Evolutionary conservation across 2,888 invertebrate genomes (phyloP).

Genomic region (Leptopilina myrica): DNA sequence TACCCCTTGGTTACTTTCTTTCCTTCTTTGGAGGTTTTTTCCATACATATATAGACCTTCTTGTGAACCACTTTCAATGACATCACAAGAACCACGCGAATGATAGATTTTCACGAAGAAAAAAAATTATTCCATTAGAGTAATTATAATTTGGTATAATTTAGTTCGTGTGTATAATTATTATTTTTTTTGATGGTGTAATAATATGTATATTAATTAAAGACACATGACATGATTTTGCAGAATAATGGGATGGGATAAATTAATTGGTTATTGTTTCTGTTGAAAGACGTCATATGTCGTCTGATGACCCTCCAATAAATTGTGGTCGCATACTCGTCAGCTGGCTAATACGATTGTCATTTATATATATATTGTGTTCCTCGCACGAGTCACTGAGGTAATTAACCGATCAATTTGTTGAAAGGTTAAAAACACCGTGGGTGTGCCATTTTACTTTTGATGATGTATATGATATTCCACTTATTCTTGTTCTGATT

Average conservation of each 20-base stretch:
- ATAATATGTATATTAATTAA: constrained; percentile 53
- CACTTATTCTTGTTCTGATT: constrained; percentile 20
- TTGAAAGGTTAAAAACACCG: constrained; percentile 53
- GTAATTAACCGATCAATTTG: constrained; percentile 58
- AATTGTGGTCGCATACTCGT: background rate
- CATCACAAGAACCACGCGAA: constrained; percentile 50
- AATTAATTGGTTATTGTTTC: constrained; percentile 56
- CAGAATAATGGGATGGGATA: constrained; percentile 66
- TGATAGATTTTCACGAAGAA: constrained; percentile 55
- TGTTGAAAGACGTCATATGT: constrained; percentile 26
- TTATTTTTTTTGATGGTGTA: constrained; percentile 23
- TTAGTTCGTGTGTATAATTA: constrained; percentile 40
- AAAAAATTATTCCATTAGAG: constrained; percentile 71
- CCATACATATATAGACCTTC: background rate
- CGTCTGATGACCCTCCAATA: background rate
- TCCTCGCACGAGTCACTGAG: constrained; percentile 30
- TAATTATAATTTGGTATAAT: constrained; percentile 64
- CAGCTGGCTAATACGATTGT: constrained; percentile 9
- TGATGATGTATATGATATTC: constrained; percentile 24
- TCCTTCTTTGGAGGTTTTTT: constrained; percentile 2
- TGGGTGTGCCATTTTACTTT: constrained; percentile 45
- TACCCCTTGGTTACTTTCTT: constrained; percentile 25
- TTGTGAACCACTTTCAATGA: background rate
- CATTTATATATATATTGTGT: background rate
- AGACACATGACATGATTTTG: constrained; percentile 66